A percentile compares a stretch with the other conserved stretches of the same genome.
These are phyloP conservation scores for Eristalis arbustorum DNA, from an alignment of 2,888 invertebrate species.

Conservation along the genomic window DNA sequence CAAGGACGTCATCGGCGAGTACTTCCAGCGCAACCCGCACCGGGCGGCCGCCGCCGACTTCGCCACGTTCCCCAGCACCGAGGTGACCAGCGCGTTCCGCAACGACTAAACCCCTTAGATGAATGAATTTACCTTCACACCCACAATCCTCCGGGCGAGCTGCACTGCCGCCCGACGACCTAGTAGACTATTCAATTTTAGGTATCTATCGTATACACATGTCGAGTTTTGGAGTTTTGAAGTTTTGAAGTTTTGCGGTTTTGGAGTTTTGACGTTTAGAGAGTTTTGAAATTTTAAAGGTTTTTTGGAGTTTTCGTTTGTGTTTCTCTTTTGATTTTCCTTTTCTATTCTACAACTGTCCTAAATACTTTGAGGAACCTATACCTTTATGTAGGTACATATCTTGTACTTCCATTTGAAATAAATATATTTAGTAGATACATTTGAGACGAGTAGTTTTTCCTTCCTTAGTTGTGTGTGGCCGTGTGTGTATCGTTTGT, in stretches of 20 bases:
- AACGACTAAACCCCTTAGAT: conserved; percentile 37
- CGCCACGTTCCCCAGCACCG: conserved; percentile 75
- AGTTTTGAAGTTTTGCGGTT: neutral
- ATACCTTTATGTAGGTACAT: conserved; percentile 29
- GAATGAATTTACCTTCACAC: too few relatives aligned
- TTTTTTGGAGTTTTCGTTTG: neutral
- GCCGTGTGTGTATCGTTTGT: neutral
- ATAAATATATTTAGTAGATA: conserved; percentile 43
- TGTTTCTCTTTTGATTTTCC: too few relatives aligned
- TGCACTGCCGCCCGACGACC: neutral
- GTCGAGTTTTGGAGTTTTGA: too few relatives aligned
- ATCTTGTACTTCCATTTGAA: conserved; percentile 55
- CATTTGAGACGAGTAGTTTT: conserved; percentile 31
- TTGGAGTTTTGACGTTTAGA: neutral
- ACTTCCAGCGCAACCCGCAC: conserved; percentile 78
- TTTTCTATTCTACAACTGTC: neutral
- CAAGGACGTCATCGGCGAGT: conserved; percentile 77
- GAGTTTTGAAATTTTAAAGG: too few relatives aligned
- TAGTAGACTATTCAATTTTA: neutral
- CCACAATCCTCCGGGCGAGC: neutral
- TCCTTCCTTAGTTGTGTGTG: neutral
- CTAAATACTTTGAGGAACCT: neutral
- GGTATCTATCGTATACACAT: neutral
- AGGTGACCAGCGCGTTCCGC: conserved; percentile 68
- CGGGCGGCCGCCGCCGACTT: conserved; percentile 77